Conservation (phyloP, 2,888 invertebrate species). For the Unio delphinus region DNA sequence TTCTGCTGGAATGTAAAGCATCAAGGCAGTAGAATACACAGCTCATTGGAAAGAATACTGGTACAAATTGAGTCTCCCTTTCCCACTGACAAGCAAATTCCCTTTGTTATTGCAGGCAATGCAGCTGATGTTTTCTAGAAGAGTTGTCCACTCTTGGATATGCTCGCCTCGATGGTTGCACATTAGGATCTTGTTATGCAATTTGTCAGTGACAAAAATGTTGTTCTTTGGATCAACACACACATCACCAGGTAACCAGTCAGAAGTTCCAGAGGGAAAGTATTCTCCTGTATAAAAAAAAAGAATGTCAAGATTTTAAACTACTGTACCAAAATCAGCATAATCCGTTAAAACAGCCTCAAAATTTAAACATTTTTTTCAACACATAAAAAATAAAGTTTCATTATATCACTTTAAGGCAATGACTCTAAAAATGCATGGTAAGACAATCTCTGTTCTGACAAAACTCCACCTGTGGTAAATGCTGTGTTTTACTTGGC, state of each 20-base stretch:
- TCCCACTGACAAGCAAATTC: conserved; percentile 26
- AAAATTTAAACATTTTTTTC: no score
- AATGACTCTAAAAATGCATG: no score
- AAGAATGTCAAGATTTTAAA: neutral
- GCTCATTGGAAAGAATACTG: conserved; percentile 6
- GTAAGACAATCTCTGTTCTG: no score
- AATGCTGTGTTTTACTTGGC: no score
- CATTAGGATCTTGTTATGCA: conserved; percentile 26
- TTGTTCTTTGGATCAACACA: conserved; percentile 32
- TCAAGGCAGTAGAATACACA: no score
- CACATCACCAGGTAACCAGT: conserved; percentile 26
- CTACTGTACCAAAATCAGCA: no score
- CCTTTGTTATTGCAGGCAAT: conserved; percentile 27
- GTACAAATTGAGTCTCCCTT: conserved; percentile 31
- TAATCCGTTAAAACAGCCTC: no score
- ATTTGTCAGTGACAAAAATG: conserved; percentile 35
- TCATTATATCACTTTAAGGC: no score
- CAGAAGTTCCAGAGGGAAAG: neutral
- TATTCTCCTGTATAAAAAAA: conserved; percentile 21
- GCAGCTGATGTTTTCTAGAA: conserved; percentile 12
- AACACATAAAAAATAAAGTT: no score
- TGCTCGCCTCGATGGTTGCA: conserved; percentile 20
- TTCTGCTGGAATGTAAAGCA: no score
- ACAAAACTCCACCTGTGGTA: no score
- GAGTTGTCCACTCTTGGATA: conserved; percentile 32